phyloP scores from a whole-genome alignment of 2,113 vertebrate species.

The Choloepus hoffmanni region DNA sequence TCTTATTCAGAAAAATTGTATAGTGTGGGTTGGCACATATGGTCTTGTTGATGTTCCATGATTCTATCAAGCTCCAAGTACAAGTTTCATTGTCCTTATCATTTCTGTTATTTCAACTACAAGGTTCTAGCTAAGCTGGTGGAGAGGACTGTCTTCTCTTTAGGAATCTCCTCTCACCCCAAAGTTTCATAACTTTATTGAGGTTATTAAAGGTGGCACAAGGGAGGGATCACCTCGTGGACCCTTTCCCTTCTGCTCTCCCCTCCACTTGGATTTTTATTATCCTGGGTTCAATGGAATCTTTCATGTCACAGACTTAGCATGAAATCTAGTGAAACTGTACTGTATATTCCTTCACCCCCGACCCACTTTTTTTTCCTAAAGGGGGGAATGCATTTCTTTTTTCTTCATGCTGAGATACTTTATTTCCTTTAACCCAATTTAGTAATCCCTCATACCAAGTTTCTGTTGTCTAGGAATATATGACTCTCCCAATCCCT shows the following conservation, averaged over 20 bases:
- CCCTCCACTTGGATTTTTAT: background rate
- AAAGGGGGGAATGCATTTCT: background rate
- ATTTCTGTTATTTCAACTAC: background rate
- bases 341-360: background rate
- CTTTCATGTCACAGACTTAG: background rate
- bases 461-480: background rate
- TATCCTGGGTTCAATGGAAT: background rate
- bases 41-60: background rate
- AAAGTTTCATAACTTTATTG: background rate
- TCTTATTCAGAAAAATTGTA: constrained; percentile 22
- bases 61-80: background rate
- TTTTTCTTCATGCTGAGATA: constrained; percentile 19
- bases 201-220: background rate
- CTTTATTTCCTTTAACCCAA: background rate
- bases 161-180: background rate
- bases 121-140: background rate
- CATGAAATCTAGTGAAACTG: background rate
- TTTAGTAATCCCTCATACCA: background rate
- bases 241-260: background rate
- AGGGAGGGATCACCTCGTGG: background rate
- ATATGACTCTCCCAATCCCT: background rate
- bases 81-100: background rate
- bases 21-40: background rate
- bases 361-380: background rate
- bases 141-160: background rate